Evolutionary conservation across 2,888 invertebrate species (phyloP).

Genomic region (Hirtodrosophila trivittata): DNA sequence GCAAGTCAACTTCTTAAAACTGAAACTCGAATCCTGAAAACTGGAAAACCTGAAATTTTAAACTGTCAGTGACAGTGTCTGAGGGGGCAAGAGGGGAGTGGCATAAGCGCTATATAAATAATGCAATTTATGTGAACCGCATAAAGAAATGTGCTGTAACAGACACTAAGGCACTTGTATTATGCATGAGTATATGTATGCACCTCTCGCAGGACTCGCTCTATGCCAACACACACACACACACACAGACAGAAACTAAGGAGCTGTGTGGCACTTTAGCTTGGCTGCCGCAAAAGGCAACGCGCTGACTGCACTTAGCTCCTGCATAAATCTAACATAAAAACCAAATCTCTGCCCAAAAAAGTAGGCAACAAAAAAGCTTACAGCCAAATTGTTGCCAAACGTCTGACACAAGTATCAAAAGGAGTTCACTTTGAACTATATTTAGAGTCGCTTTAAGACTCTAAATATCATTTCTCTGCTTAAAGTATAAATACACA

Average conservation of each 20-base stretch:
- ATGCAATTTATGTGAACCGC: conserved; percentile 75
- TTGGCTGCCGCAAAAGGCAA: conserved; percentile 26
- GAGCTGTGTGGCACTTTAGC: conserved; percentile 21
- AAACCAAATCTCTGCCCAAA: conserved; percentile 23
- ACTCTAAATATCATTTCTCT: too few species aligned
- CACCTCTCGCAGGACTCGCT: conserved; percentile 7
- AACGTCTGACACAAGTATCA: background rate
- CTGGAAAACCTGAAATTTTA: conserved; percentile 26
- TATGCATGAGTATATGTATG: conserved; percentile 60
- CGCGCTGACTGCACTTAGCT: conserved; percentile 32
- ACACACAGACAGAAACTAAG: conserved; percentile 7
- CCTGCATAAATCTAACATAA: conserved; percentile 23
- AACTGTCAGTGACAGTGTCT: conserved; percentile 50
- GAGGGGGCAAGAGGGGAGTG: background rate
- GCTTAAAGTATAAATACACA: too few species aligned
- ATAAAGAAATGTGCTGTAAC: conserved; percentile 69
- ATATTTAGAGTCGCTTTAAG: too few species aligned
- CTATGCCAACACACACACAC: conserved; percentile 12
- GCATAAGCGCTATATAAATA: conserved; percentile 74
- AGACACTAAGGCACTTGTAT: conserved; percentile 75
- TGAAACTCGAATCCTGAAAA: background rate
- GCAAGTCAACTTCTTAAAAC: conserved; percentile 11
- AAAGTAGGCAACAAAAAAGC: conserved; percentile 45
- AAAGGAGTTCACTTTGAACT: background rate
- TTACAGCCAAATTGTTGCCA: conserved; percentile 37